phyloP scores from a whole-genome alignment of 2,113 vertebrate genomes.

The Hippotragus niger region DNA sequence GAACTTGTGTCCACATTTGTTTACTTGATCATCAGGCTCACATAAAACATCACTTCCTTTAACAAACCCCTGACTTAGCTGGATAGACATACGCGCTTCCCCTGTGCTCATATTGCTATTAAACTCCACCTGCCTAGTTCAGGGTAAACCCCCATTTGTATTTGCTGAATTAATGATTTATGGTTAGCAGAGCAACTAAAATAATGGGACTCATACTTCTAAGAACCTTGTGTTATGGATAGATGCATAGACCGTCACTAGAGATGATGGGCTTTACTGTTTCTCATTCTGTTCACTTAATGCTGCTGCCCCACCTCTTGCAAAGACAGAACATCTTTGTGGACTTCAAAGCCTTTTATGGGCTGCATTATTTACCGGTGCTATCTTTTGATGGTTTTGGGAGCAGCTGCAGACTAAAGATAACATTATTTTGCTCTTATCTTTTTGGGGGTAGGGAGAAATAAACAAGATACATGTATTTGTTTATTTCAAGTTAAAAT shows the following conservation, averaged over 20 bases:
- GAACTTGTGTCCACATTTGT: not conserved
- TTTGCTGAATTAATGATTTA: constrained; percentile 43
- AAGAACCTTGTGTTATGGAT: not conserved
- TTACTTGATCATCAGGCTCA: not conserved
- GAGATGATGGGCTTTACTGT: not conserved
- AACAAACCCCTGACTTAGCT: not conserved
- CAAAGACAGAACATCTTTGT: not conserved
- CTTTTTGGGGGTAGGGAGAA: not conserved
- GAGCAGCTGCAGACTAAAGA: constrained; percentile 56
- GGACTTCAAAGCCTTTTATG: constrained; percentile 25
- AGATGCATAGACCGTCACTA: not conserved
- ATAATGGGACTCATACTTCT: constrained; percentile 46
- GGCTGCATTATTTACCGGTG: not conserved
- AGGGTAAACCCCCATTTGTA: not conserved
- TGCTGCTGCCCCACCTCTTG: not conserved
- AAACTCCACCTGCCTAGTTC: not conserved
- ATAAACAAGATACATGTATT: constrained; percentile 8
- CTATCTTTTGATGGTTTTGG: not conserved
- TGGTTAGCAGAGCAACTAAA: not conserved
- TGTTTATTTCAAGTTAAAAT: constrained; percentile 60
- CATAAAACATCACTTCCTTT: not conserved
- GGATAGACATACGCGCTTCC: not conserved
- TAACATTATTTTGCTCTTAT: constrained; percentile 64
- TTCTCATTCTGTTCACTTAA: not conserved
- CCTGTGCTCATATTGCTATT: not conserved